Evolutionary conservation across 1,140 invertebrate genomes (phyloP), one percentile per base, ranked within the genome.

Genomic region (Drosophila sturtevanti): DNA sequence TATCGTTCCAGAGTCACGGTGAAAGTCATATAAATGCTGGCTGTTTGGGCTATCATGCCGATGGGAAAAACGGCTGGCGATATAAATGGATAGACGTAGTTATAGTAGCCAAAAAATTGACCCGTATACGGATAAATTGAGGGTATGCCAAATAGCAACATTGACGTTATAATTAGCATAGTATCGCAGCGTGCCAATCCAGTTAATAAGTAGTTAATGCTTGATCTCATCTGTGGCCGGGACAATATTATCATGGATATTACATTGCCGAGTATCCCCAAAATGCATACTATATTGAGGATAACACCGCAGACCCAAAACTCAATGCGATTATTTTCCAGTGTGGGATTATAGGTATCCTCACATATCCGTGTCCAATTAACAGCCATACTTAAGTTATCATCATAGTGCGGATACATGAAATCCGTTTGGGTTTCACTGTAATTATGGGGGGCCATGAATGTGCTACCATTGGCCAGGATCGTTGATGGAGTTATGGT

Each of bases 1-100:
- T 98, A 99, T 52, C 98, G 94, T 92, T 99, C 98, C 76, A 99
- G 94, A 0, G 98, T 99, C 38, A 99, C 98, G 1, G 97, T 97
- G 52, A 99, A 94, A 0, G 98, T 99, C 72, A 99, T 94, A 93
- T 99, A 99, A 51, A 98, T 97, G 14, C 97, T 98, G 27, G 97
- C 97, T 38, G 98, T 98, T 91, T 97, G 98, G 12, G 97, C 96
- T 5, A 96, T 96, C 80, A 97, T 94, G 0, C 96, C 97, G 11
- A 98, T 91, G 0, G 98, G 98, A 91, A 97, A 99, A 4, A 97
- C 94, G 68, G 95, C 95, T 1, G 95, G 95, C 12, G 97, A 96
- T 69, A 98, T 94, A 72, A 95, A 95, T 22, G 97, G 96, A 91
- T 96, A 97, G 37, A 97, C 93, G 68, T 94, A 93, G 92, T 95